Evolutionary conservation across 2,113 vertebrate genomes (phyloP).

Genomic region (Chrysochloris asiatica): DNA sequence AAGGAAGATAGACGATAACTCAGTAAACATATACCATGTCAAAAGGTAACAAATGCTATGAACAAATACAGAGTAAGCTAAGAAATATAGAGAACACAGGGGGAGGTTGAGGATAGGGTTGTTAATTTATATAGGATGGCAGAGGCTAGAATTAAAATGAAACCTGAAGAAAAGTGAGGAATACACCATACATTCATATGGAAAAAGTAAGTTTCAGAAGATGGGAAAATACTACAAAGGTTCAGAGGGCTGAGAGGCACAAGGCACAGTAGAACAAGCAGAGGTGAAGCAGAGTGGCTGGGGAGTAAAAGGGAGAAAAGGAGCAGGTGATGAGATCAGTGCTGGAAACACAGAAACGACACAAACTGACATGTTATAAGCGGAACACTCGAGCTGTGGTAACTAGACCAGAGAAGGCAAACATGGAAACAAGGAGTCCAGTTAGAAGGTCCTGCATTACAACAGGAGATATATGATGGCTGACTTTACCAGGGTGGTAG

Average conservation of each 20-base stretch:
- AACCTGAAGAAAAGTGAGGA: background rate
- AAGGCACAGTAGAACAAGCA: constrained; percentile 3
- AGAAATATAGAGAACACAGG: background rate
- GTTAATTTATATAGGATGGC: background rate
- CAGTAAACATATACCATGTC: background rate
- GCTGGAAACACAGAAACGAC: background rate
- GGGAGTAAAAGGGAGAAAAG: too few species aligned
- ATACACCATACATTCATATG: background rate
- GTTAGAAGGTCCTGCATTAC: background rate
- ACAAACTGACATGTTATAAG: background rate
- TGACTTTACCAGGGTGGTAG: background rate
- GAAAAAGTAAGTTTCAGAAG: constrained; percentile 26
- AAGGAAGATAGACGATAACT: background rate
- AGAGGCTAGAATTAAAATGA: background rate
- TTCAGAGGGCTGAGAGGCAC: background rate
- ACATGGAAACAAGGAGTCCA: constrained; percentile 24
- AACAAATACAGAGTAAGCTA: background rate
- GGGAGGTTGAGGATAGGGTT: background rate
- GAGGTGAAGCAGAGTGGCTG: background rate
- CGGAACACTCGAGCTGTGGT: background rate
- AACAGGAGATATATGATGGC: background rate
- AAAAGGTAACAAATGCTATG: background rate
- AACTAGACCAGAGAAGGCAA: background rate
- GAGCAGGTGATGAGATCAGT: background rate
- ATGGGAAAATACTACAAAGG: background rate